A percentile compares a stretch with the other conserved stretches of the same genome.
These are phyloP conservation scores for Sclerodermus sp. DNA, from an alignment of 2,888 invertebrate species.

Conservation along the genomic window DNA sequence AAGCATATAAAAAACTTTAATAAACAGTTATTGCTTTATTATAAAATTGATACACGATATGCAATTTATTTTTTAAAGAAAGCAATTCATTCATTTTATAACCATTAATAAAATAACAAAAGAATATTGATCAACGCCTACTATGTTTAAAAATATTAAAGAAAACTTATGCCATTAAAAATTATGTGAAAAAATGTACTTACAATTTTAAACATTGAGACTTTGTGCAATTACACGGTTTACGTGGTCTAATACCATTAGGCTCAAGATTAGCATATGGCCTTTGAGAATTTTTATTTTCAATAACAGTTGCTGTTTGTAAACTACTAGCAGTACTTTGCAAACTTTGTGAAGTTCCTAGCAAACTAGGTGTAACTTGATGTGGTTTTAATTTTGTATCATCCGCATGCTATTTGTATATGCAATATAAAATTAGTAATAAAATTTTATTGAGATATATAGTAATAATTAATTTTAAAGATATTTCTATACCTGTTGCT, in stretches of 20 bases:
- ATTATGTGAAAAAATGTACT: too few species aligned
- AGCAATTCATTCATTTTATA: too few species aligned
- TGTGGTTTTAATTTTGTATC: slow-evolving; percentile 45
- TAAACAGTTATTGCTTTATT: slow-evolving; percentile 7
- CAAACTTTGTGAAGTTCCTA: slow-evolving; percentile 42
- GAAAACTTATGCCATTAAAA: slow-evolving; percentile 6
- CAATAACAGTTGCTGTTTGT: slow-evolving; percentile 36
- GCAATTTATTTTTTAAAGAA: too few species aligned
- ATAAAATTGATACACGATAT: neutral
- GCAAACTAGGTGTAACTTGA: slow-evolving; percentile 43
- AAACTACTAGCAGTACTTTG: slow-evolving; percentile 41
- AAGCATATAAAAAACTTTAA: slow-evolving; percentile 14
- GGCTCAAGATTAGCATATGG: slow-evolving; percentile 52
- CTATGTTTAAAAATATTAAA: slow-evolving; percentile 6
- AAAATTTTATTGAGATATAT: slow-evolving; percentile 1
- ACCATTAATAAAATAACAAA: slow-evolving; percentile 21
- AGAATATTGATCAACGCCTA: slow-evolving; percentile 14
- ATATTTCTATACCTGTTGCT: slow-evolving; percentile 46
- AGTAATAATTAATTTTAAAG: neutral
- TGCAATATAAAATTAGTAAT: neutral
- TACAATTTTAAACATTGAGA: slow-evolving; percentile 96
- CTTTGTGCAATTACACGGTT: slow-evolving; percentile 98
- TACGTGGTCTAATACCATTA: slow-evolving; percentile 71
- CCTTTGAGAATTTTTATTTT: slow-evolving; percentile 42
- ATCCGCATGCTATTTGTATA: slow-evolving; percentile 32